Evolutionary conservation across 2,888 invertebrate species (phyloP).

Genomic region (Drosophila differens): DNA sequence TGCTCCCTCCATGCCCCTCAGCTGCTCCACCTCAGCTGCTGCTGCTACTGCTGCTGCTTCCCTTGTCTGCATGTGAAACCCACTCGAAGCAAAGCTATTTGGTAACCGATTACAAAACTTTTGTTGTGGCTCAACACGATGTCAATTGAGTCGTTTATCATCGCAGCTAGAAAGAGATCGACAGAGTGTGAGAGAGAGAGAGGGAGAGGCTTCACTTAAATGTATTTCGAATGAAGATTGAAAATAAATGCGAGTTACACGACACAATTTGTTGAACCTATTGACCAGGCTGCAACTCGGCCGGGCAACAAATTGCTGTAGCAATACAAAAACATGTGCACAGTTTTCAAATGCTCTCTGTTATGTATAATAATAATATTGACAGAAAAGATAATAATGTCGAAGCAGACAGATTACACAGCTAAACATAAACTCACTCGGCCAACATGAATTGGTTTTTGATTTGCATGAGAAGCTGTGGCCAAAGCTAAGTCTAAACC

Average conservation of each 20-base stretch:
- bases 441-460: neutral
- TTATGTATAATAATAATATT: neutral
- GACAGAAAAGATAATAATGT: neutral
- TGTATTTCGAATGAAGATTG: slow-evolving; percentile 20
- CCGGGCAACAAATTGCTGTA: slow-evolving; percentile 4
- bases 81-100: slow-evolving; percentile 46
- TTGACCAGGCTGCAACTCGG: slow-evolving; percentile 13
- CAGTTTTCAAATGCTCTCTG: neutral
- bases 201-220: slow-evolving; percentile 8
- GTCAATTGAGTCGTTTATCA: slow-evolving; percentile 62
- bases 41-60: neutral
- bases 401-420: neutral
- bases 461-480: neutral
- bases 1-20: neutral
- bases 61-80: slow-evolving; percentile 7
- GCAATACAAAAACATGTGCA: neutral
- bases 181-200: neutral
- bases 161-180: neutral
- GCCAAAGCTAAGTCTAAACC: neutral
- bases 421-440: neutral
- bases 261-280: slow-evolving; percentile 20
- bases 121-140: slow-evolving; percentile 51
- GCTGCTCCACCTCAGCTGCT: neutral
- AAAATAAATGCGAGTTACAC: slow-evolving; percentile 15
- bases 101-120: slow-evolving; percentile 61